Evolutionary conservation across 30 jellyfish, hydroid and myxozoan species (phyloP).

Genomic region (Hydractinia symbiolongicarpus): DNA sequence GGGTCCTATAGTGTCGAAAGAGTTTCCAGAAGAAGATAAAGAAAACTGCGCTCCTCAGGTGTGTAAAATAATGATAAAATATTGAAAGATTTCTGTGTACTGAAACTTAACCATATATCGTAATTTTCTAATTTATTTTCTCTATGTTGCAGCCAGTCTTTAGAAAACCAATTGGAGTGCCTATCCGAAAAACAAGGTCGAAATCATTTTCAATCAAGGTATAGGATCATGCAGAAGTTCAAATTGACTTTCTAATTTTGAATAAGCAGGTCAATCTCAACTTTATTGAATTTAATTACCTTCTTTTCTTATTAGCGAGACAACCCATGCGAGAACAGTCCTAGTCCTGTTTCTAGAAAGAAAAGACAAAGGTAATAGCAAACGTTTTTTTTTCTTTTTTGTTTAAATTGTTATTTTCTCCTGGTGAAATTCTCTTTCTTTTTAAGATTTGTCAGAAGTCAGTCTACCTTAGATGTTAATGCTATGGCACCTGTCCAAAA

Average conservation of each 20-base stretch:
- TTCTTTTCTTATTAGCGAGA: conserved; percentile 36
- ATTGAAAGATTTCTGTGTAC: neutral
- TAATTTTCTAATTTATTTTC: neutral
- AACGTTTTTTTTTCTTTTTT: neutral
- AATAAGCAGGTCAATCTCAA: neutral
- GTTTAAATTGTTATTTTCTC: neutral
- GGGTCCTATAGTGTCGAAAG: conserved; percentile 32
- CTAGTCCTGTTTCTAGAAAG: conserved; percentile 43
- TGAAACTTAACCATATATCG: neutral
- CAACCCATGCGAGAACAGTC: conserved; percentile 81
- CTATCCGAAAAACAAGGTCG: conserved; percentile 38
- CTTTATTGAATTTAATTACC: neutral
- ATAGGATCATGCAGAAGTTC: neutral
- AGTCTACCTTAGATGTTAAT: conserved; percentile 20
- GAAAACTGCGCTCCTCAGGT: conserved; percentile 12
- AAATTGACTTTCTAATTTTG: neutral
- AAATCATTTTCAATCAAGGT: conserved; percentile 78
- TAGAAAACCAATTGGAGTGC: conserved; percentile 32
- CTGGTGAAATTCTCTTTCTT: neutral
- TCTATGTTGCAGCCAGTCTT: neutral
- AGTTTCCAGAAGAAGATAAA: conserved; percentile 27
- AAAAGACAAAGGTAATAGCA: neutral
- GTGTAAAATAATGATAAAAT: neutral
- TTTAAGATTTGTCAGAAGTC: conserved; percentile 16
- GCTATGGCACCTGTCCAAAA: conserved; percentile 3